A percentile compares a stretch with the other conserved stretches of the same genome.
Evolutionary conservation across 2,888 invertebrate genomes (phyloP).

Genomic region (Polylopha cassiicola): DNA sequence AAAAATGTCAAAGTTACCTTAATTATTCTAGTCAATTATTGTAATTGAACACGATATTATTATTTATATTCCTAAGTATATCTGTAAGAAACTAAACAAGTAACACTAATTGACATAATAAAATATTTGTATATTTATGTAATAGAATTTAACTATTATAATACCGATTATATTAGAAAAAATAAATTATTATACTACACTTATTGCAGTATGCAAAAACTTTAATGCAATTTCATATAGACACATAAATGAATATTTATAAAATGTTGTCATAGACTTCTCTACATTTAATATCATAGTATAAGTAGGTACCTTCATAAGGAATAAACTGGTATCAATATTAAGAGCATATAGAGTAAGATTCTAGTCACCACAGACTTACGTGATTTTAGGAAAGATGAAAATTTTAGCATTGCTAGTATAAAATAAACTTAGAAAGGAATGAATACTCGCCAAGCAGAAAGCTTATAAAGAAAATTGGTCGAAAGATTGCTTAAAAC

Average conservation of each 20-base stretch:
- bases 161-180: slow-evolving; percentile 10
- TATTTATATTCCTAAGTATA: slow-evolving; percentile 22
- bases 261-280: slow-evolving; percentile 18
- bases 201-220: slow-evolving; percentile 12
- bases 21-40: slow-evolving; percentile 69
- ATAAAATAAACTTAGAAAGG: no score
- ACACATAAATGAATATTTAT: slow-evolving; percentile 13
- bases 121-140: slow-evolving; percentile 18
- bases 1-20: slow-evolving; percentile 34
- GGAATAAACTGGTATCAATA: slow-evolving; percentile 15
- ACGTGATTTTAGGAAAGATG: no score
- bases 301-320: slow-evolving; percentile 10
- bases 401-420: no score
- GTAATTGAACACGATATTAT: slow-evolving; percentile 38
- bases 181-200: slow-evolving; percentile 13
- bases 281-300: slow-evolving; percentile 12
- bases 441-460: no score
- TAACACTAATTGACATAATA: slow-evolving; percentile 9
- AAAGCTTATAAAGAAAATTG: no score
- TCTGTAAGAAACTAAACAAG: slow-evolving; percentile 6
- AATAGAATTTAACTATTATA: slow-evolving; percentile 17
- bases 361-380: no score
- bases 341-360: slow-evolving; percentile 18
- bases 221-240: slow-evolving; percentile 5
- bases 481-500: no score